Evolutionary conservation across 2,888 invertebrate species (phyloP), one percentile per base, ranked within the genome.

Genomic region (Cepaea hortensis): DNA sequence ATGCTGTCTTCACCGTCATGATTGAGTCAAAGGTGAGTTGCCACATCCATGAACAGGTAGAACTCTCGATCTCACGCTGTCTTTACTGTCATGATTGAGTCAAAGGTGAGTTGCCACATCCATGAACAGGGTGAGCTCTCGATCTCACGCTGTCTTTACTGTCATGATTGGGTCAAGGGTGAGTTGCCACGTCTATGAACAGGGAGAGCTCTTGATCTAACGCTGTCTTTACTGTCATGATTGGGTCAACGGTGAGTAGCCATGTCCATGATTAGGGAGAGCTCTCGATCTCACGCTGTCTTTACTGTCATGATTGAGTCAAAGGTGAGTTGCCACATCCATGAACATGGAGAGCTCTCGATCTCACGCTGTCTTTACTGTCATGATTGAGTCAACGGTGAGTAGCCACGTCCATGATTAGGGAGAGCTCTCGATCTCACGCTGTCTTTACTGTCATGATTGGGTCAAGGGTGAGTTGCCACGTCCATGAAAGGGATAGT

Each of bases 331-430:
- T 3, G 92, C 93, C 1, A 95, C 95, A 6, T 35, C 35, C 35
- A 35, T 35, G 35, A 35, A 35, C 90, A 35, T 0, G 35, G 35
- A 35, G 35, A 35, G 35, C 35, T 35, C 35, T 35, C 35, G 35
- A 35, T 35, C 35, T 35, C 35, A 35, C 35, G 35, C 35, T 35
- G 35, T 35, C 35, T 35, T 35, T 35, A 35, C 35, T 95, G 5
- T 92, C 94, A 15, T 94, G 94, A 94, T 87, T 91, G 62, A 94
- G 94, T 84, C 90, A 95, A 75, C 90, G 92, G 20, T 94, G 94
- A 0, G 95, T 94, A 93, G n/a, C n/a, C n/a, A 95, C 95, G 6
- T 92, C 94, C 20, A 95, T 95, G 95, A 95, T 95, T 90, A 90
- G 93, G 73, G 94, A 95, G 85, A 94, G 94, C 81, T 95, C 95